Evolutionary conservation across 2,797 vertebrate genomes (phyloP).

Genomic region (Syncerus caffer): DNA sequence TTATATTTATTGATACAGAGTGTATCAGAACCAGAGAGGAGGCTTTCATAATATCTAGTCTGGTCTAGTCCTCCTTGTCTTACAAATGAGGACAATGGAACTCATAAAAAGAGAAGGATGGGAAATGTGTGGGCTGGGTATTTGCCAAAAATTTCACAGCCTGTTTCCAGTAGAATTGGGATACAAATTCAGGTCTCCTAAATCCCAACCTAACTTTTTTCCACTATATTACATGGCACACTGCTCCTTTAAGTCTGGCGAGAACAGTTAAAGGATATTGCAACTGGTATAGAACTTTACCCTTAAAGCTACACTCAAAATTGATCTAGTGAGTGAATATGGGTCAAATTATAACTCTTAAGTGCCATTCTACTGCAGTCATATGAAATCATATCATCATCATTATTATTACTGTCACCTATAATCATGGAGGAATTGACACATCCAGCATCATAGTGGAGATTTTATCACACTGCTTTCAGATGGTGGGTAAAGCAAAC

Average conservation of each 20-base stretch:
- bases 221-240: not conserved
- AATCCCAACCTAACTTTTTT: not conserved
- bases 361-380: not conserved
- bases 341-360: not conserved
- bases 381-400: not conserved
- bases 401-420: not conserved
- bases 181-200: not conserved
- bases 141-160: not conserved
- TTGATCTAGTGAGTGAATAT: not conserved
- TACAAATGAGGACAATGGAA: not conserved
- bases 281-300: not conserved
- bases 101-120: not conserved
- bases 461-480: not conserved
- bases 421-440: not conserved
- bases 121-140: not conserved
- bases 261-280: not conserved
- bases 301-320: not conserved
- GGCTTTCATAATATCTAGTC: not conserved
- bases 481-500: not conserved
- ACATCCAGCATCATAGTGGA: not conserved
- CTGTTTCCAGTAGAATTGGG: not conserved
- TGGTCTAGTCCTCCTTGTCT: not conserved
- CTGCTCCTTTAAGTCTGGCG: not conserved
- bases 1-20: not conserved
- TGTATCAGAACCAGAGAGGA: not conserved